Evolutionary conservation across 2,113 vertebrate species (phyloP).

Genomic region (Oncorhynchus nerka): DNA sequence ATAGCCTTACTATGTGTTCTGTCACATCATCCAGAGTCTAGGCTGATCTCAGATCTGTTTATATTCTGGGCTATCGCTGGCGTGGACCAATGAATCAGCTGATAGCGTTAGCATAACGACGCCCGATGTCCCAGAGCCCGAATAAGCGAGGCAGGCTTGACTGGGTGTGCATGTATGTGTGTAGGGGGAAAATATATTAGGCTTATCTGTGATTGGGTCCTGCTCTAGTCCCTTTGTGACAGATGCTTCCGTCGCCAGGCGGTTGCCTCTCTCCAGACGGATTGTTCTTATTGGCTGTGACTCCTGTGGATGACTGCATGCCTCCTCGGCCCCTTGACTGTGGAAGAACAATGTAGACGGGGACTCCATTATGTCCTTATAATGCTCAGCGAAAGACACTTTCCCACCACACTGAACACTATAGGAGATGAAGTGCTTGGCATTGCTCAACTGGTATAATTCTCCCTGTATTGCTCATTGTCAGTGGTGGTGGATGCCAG

Average conservation of each 20-base stretch:
- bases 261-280: constrained; percentile 36
- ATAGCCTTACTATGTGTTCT: not conserved
- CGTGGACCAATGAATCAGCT: no score
- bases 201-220: constrained; percentile 49
- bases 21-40: not conserved
- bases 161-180: constrained; percentile 21
- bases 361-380: constrained; percentile 43
- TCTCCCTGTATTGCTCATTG: constrained; percentile 17
- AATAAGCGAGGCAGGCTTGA: not conserved
- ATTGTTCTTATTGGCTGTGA: constrained; percentile 40
- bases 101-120: constrained; percentile 1
- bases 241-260: constrained; percentile 34
- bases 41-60: not conserved
- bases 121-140: constrained; percentile 12
- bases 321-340: not conserved
- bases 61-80: not conserved
- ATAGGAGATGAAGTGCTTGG: not conserved
- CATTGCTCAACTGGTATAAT: constrained; percentile 26
- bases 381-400: constrained; percentile 17
- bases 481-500: constrained; percentile 45
- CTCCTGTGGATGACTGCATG: not conserved
- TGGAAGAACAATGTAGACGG: constrained; percentile 15
- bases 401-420: not conserved
- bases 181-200: constrained; percentile 32
- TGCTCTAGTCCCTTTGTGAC: constrained; percentile 33